Evolutionary conservation across 2,797 vertebrate species (phyloP), one percentile per base, ranked within the genome.

Genomic region (Cyprinodon diabolis): DNA sequence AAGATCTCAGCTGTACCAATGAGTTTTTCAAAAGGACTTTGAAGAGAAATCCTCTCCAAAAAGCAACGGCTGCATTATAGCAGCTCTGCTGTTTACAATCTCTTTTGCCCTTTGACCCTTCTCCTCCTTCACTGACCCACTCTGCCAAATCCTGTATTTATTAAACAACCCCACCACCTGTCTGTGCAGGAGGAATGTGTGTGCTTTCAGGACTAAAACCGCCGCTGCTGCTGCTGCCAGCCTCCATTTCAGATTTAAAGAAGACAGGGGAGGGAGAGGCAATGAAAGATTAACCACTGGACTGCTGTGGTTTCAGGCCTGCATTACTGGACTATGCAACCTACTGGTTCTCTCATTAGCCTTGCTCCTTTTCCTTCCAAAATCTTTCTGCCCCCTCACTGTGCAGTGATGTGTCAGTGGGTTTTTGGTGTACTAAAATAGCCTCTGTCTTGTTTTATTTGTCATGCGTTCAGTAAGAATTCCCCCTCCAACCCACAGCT

Each of bases 401-500:
- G 86, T 75, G 25, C 57, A 69, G 70, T 66, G 47, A 84, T 83
- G 86, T 92, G 86, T 87, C 85, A 88, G 81, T 85, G 82, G 72
- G 66, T 80, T 87, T 91, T 86, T 87, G 75, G 81, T 91, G 89
- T 84, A 91, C 91, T 91, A 88, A 94, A 93, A 91, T 91, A 93
- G 91, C 84, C 86, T 78, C 84, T 75, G 88, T 93, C 90, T 91
- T 91, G 87, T 92, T 95, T 91, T 88, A 92, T 93, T 92, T 92
- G 92, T 94, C 89, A 92, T 86, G 76, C 90, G 89, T 92, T 92
- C 83, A 87, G 89, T 86, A 78, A 92, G 88, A 95, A 94, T 92
- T 94, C 93, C 93, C 91, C 90, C 90, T 94, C 90, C 91, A 94
- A 94, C 94, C 94, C 94, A 89, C 94, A 94, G 94, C 93, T 94